Conservation (phyloP, 2,113 vertebrate genomes). For the Hydropotes inermis region DNA sequence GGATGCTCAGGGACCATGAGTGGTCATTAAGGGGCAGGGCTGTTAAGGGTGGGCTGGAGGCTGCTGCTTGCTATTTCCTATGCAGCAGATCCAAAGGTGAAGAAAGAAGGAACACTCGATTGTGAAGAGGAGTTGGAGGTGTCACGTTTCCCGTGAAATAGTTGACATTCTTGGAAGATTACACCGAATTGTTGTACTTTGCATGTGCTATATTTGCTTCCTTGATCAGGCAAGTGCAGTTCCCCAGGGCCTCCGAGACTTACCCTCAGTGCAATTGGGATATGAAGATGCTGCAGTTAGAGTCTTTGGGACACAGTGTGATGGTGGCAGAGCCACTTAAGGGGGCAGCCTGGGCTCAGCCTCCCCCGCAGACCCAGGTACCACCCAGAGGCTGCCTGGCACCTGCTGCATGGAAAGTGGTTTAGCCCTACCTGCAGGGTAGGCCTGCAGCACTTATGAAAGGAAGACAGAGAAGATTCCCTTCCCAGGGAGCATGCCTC, state of each 20-base stretch:
- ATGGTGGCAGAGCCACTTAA: background rate
- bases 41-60: background rate
- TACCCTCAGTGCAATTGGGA: background rate
- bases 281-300: background rate
- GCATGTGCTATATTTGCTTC: conserved; percentile 17
- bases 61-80: background rate
- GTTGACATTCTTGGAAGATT: background rate
- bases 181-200: background rate
- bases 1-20: background rate
- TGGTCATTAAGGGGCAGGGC: background rate
- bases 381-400: background rate
- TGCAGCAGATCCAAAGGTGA: background rate
- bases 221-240: background rate
- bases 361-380: background rate
- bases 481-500: background rate
- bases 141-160: background rate
- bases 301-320: background rate
- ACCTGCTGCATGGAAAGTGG: background rate
- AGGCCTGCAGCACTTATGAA: background rate
- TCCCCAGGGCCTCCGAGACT: background rate
- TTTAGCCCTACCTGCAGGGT: background rate
- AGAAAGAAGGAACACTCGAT: background rate
- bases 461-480: background rate
- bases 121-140: background rate
- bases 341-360: background rate